These are phyloP conservation scores for Eucidaris tribuloides DNA, from an alignment of 35 echinoderm and acorn worm species.

Conservation along the genomic window DNA sequence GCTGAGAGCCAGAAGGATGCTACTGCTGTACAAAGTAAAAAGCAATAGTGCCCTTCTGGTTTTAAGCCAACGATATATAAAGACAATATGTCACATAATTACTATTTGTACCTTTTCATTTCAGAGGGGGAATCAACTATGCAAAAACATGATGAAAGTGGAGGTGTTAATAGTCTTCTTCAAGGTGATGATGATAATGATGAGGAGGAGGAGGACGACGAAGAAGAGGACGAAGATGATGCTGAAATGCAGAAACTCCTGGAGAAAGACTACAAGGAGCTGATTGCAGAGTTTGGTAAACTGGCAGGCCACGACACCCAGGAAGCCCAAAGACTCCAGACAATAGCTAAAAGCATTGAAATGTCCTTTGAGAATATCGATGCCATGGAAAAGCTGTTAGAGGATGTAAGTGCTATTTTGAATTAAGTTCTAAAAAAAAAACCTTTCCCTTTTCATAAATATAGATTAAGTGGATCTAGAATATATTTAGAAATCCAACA, in stretches of 20 bases:
- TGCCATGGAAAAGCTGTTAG: conserved; percentile 47
- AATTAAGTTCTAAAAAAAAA: not conserved
- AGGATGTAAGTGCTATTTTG: conserved; percentile 5
- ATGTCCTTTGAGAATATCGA: conserved; percentile 52
- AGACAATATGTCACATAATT: no score
- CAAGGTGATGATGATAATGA: conserved; percentile 17
- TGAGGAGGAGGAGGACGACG: conserved; percentile 12
- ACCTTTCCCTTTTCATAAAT: not conserved
- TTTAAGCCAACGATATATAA: no score
- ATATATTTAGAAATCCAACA: not conserved
- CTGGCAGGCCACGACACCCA: conserved; percentile 8
- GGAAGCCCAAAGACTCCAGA: conserved; percentile 2
- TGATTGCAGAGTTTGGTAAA: conserved; percentile 23
- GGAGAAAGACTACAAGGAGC: conserved; percentile 43
- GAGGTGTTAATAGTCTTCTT: no score
- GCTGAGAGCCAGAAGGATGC: no score
- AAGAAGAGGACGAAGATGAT: conserved; percentile 34
- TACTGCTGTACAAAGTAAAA: no score
- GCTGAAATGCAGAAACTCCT: conserved; percentile 35
- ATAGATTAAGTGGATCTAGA: not conserved
- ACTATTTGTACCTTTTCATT: no score
- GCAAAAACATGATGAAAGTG: no score
- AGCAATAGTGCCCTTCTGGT: no score
- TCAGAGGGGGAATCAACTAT: no score
- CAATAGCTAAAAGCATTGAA: conserved; percentile 42